These are phyloP conservation scores for Tragelaphus scriptus DNA, from an alignment of 2,113 vertebrate genomes.

Conservation along the genomic window DNA sequence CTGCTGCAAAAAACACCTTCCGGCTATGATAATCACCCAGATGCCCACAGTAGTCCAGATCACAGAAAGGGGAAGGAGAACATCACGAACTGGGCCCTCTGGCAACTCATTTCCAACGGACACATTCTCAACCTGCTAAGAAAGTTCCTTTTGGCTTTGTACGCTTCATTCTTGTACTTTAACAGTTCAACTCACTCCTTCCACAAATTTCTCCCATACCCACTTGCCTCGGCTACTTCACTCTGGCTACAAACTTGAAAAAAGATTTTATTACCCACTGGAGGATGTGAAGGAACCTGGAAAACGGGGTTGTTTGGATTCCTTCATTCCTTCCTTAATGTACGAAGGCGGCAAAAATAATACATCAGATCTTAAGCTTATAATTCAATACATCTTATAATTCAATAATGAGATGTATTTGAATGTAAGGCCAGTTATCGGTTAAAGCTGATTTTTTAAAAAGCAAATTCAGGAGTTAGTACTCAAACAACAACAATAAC, in stretches of 20 bases:
- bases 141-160: neutral
- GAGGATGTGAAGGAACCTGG: neutral
- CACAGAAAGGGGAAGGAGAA: neutral
- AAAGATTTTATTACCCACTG: neutral
- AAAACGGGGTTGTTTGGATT: neutral
- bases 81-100: neutral
- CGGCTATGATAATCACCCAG: neutral
- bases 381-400: constrained; percentile 6
- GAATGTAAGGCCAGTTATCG: neutral
- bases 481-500: constrained; percentile 7
- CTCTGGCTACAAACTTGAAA: neutral
- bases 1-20: neutral
- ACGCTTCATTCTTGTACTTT: constrained; percentile 1
- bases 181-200: neutral
- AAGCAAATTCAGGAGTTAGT: neutral
- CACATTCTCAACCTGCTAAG: neutral
- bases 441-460: neutral
- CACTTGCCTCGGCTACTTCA: neutral
- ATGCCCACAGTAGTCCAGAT: neutral
- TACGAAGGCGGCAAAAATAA: neutral
- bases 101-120: neutral
- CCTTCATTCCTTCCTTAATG: neutral
- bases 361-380: neutral
- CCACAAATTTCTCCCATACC: neutral
- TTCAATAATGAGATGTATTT: constrained; percentile 20